Evolutionary conservation across 2,113 vertebrate species (phyloP), one percentile per base, ranked within the genome.

Genomic region (Thermophis baileyi): DNA sequence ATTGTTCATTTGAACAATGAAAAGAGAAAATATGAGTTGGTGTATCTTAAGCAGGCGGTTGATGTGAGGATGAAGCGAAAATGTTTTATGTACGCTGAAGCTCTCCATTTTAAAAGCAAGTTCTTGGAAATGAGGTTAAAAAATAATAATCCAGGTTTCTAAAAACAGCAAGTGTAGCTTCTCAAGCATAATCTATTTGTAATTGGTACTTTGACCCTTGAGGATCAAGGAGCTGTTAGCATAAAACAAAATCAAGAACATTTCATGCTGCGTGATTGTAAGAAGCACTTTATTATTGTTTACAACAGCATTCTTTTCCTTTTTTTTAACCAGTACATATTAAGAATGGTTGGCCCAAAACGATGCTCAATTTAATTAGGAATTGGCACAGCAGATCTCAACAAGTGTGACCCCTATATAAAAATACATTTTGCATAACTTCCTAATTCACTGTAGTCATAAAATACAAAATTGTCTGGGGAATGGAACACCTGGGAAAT

Each of bases 401-500:
- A 2, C 0, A 0, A 18, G n/a, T 51, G 89, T 88, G 85, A 57
- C 49, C 60, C 27, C 22, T 8, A 20, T 5, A 2, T 87, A 81
- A 92, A 93, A 60, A n/a, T 69, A 16, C 1, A 44, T 1, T 0
- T 57, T 89, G 55, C 54, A 40, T 90, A 25, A 92, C 93, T 94
- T 24, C 88, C 16, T 90, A 81, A 55, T 92, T 46, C 94, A 94
- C 30, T 89, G 20, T 90, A 53, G 51, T 92, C 50, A 27, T 0
- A 6, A 85, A 95, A 90, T 92, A 60, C 24, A 87, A 91, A 94
- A 20, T 24, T 92, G 50, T 91, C 63, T 87, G 0, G 11, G 53
- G 27, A 0, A 0, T 50, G 92, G 57, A 92, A 81, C 35, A 93
- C 81, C 50, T 44, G 18, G 24, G 46, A 93, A 93, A 85, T 81